Evolutionary conservation across 2,888 invertebrate species (phyloP), one percentile per base, ranked within the genome.

Genomic region (Dasypogon diadema): DNA sequence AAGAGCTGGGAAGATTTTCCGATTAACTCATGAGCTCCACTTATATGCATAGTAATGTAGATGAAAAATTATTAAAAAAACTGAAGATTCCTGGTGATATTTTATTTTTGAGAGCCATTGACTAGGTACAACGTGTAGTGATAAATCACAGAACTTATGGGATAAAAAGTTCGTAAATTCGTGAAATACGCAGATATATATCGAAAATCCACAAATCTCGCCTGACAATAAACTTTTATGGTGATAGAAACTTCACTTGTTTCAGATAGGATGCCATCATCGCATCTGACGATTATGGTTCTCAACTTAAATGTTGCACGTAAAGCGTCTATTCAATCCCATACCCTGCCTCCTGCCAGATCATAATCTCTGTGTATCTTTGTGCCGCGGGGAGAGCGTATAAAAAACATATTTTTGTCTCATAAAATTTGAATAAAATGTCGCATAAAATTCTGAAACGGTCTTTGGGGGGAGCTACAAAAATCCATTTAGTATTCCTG

Each of bases 371-470:
- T 46, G 12, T 48, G 70, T 34, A 54, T 21, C 8, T 30, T 5
- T 54, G n/a, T 54, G 8, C 34, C 51, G 22, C 37, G 18, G 51
- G 54, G 54, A 68, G 18, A 56, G 22, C 55, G 65, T 46, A 73
- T 73, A 73, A 55, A 73, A 73, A 73, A 42, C 73, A 73, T 73
- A 73, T 73, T 73, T 56, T 73, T 55, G 56, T 54, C 56, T 54
- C 73, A 73, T 73, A 73, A 73, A 73, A 73, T 56, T 73, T 56
- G 73, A 73, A 73, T 73, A 73, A 73, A 73, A 42, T 73, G 73
- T 73, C 73, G 42, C 56, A 73, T 73, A 70, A 70, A 70, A 51
- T n/a, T 54, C 14, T 8, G 70, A 70, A 70, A 26, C 10, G 51
- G 54, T 54, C 54, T 46, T 46, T 46, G 26, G 54, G 70, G 46